Evolutionary conservation across 2,113 vertebrate genomes (phyloP), one percentile per base, ranked within the genome.

Genomic region (Clinocottus analis): DNA sequence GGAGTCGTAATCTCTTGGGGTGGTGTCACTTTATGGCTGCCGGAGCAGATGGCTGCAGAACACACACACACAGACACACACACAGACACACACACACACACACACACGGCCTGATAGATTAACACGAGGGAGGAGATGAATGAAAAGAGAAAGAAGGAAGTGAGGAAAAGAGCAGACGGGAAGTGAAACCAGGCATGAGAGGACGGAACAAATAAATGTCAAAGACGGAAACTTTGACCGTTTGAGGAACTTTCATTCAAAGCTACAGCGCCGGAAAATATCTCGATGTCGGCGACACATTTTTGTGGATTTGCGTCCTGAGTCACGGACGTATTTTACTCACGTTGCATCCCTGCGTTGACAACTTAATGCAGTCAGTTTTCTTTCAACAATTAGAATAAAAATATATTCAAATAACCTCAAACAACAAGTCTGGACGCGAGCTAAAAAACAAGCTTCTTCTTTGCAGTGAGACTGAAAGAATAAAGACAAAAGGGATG

Each of bases 1-100:
- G 16, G 53, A 71, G 77, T 64, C 77, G 39, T 61, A 71, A 79
- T 82, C 68, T 83, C 77, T 75, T 17, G 55, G 55, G n/a, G 61
- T 56, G 80, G 55, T 67, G 75, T 82, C 73, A 72, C 29, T 61
- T 68, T 3, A 33, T 13, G 47, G 69, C 27, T 21, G 25, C 31
- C 17, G 55, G 61, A 14, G 47, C 47, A 68, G 49, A 16, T 27
- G 41, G 65, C 47, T 61, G 58, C 55, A 51, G 58, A 71, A 65
- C 0, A 77, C 67, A n/a, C n/a, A n/a, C n/a, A n/a, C n/a, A n/a
- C n/a, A n/a, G n/a, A n/a, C n/a, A n/a, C n/a, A n/a, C n/a, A n/a
- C n/a, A n/a, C n/a, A n/a, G n/a, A n/a, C n/a, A n/a, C n/a, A n/a
- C n/a, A n/a, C n/a, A n/a, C n/a, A n/a, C n/a, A n/a, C n/a, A n/a